Evolutionary conservation across 2,113 vertebrate genomes (phyloP), one percentile per base, ranked within the genome.

Genomic region (Neolamprologus hecqui): DNA sequence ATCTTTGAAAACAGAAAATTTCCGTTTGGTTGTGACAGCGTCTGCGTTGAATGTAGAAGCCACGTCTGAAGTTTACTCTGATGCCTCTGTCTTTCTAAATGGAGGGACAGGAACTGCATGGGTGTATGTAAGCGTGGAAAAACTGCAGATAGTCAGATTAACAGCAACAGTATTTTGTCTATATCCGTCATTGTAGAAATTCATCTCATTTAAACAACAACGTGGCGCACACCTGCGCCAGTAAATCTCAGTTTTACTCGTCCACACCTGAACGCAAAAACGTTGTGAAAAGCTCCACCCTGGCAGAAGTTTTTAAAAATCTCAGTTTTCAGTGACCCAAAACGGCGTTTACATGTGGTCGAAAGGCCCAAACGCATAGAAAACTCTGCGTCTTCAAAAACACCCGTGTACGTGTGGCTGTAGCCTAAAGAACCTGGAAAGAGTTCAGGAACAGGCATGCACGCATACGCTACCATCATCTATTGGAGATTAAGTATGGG

Each of bases 11-110:
- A 31, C 57, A 31, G 57, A 31, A 31, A 58, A 58, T 58, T 31
- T 57, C 23, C 2, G 1, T 57, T 57, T 26, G 54, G 12, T 57
- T 58, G 26, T 2, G 26, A 58, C 55, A 58, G 26, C 26, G 3
- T 58, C 55, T 58, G 55, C 5, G 5, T 17, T 58, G 14, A 58
- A 28, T 15, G 7, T 58, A 58, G 55, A 58, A 28, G 26, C 55
- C 55, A 58, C 7, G 0, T 58, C 1, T 58, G 1, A 1, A 0
- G 55, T 58, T 58, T 17, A 58, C 14, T 58, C 26, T 6, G 57
- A 60, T 1, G 0, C 14, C 3, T 58, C 55, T 9, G 57, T 31
- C 57, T 31, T 60, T 9, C 26, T 60, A 31, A 60, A 9, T 4
- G 57, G 14, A 31, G 57, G 26, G 57, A 60, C 57, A 17, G 26